Evolutionary conservation across 2,113 vertebrate species (phyloP), one percentile per base, ranked within the genome.

Genomic region (Laticauda laticaudata): DNA sequence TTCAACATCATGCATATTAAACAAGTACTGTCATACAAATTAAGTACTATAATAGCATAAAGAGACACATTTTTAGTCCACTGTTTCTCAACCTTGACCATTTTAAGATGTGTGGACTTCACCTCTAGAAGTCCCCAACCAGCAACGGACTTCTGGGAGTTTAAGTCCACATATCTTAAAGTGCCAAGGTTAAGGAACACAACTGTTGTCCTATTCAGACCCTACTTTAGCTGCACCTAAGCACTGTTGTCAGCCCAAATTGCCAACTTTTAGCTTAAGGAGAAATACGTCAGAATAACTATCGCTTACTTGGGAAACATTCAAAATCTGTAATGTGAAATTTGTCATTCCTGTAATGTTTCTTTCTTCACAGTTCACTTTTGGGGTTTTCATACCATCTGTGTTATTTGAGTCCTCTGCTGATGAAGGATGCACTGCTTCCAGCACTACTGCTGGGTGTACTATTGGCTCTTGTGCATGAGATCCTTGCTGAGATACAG

Each of bases 281-380:
- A 61, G 23, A 86, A 54, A 15, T 54, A 8, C 21, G 18, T 75
- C 15, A 92, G 0, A n/a, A 3, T 45, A 0, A 43, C 87, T 5
- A 0, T 23, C 7, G 5, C 94, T 95, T 92, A 99, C 99, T 98
- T 99, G 99, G 0, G 99, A 99, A 34, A 98, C 96, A 87, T 99
- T 99, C 64, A 99, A 98, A 95, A 99, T 98, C 90, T 98, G 98
- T 92, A 99, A 97, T 0, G 97, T 96, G 93, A 98, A 97, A 93
- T 69, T 97, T 0, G 98, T 97, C 0, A 98, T 14, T 2, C 97
- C 98, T 0, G 98, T 98, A 55, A 97, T 91, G 94, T 99, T 99
- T 29, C 98, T 98, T 95, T 98, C 98, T 89, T 99, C 98, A 92
- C 99, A 99, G 97, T 64, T 99, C 64, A 99, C 99, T 95, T 99